phyloP scores from a whole-genome alignment of 1,140 invertebrate genomes.

The Drosophila virilis region DNA sequence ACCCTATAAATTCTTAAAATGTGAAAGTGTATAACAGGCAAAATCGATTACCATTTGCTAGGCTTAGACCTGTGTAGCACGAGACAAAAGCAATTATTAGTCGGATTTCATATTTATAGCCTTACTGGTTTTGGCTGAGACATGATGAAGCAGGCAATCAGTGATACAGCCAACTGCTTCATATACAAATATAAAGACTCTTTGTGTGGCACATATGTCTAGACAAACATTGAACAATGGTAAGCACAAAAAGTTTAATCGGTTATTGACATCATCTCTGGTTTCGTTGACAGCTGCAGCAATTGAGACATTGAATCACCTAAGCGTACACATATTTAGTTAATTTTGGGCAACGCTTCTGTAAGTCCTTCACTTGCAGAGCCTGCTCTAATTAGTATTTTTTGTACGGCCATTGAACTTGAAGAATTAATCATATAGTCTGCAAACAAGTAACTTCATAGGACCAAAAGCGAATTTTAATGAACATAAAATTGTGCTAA shows the following conservation, averaged over 20 bases:
- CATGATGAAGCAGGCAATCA: neutral
- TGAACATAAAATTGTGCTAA: slow-evolving; percentile 21
- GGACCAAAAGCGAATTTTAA: neutral
- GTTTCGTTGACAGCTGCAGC: slow-evolving; percentile 6
- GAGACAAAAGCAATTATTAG: no score
- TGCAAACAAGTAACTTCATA: no score
- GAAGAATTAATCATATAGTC: neutral
- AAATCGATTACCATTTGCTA: neutral
- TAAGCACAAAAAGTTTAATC: slow-evolving; percentile 6
- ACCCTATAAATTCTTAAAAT: neutral
- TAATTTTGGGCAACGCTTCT: neutral
- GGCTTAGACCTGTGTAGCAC: no score
- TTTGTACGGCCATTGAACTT: neutral
- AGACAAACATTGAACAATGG: slow-evolving; percentile 18
- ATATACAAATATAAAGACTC: neutral
- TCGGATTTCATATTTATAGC: no score
- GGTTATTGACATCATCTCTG: slow-evolving; percentile 19
- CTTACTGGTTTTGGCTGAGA: no score
- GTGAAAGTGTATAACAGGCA: neutral
- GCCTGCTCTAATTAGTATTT: neutral
- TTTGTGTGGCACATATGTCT: slow-evolving; percentile 1
- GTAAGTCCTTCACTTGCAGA: neutral
- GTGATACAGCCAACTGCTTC: neutral
- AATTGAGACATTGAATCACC: slow-evolving; percentile 3
- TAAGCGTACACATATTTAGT: neutral